Evolutionary conservation across 1,140 invertebrate genomes (phyloP), one percentile per base, ranked within the genome.

Genomic region (Bombus terrestris): DNA sequence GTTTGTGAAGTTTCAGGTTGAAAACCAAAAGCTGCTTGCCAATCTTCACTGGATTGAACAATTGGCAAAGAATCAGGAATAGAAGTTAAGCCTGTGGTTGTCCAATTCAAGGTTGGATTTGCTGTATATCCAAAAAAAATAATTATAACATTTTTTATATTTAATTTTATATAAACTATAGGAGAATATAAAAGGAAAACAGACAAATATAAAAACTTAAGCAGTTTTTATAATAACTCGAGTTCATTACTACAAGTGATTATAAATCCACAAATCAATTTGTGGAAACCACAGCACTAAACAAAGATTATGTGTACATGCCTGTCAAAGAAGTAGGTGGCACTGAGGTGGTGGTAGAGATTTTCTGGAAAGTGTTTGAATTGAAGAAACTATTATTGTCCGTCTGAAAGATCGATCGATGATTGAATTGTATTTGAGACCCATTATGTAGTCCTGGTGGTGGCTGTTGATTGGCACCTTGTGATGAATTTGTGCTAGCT

Each of bases 321-420:
- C 95, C 94, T 92, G 93, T 85, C 77, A 95, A 93, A 80, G 94
- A 92, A 81, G 91, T 92, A 32, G 93, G 85, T 90, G 93, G 92
- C 43, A 89, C 84, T 74, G 93, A 91, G 68, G 91, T 91, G 72
- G 92, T 92, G 59, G 93, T 94, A 73, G 95, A 90, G 86, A 95
- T 93, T 95, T 96, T 96, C 85, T 95, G 95, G 90, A 96, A 96
- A 86, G 92, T 95, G 83, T 96, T 95, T 35, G 95, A 95, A 89
- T 95, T 96, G 92, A 96, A 96, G 92, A 96, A 96, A 91, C 95
- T 96, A 90, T 96, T 96, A 93, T 96, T 96, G 92, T 96, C 96
- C 75, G 94, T 93, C 91, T 96, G 95, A 93, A 96, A 95, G 89
- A 96, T 94, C 64, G 95, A 95, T 83, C 94, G 93, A 89, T 95